Evolutionary conservation across 2,113 vertebrate genomes (phyloP), one percentile per base, ranked within the genome.

Genomic region (Turnix velox): DNA sequence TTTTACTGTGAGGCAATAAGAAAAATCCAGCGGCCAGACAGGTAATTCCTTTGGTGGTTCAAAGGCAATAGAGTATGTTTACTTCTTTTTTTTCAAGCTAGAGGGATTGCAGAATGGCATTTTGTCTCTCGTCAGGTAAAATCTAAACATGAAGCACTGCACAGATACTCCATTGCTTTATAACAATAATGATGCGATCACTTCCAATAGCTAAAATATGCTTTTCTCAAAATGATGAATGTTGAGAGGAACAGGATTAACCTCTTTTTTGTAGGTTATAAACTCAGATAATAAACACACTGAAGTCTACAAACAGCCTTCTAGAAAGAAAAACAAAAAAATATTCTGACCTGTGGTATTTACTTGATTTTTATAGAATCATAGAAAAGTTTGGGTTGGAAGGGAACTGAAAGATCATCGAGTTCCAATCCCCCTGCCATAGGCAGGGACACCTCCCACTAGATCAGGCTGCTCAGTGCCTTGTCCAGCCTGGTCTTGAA

Each of bases 1-100:
- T 57, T 55, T 30, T 31, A 55, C 33, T 74, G 14, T 45, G 58
- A 90, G 87, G 16, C 59, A 92, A 33, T 43, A 86, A 25, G 42
- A 62, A 91, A 69, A 97, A 91, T 73, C 39, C 91, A 95, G 84
- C 33, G 52, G 37, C 18, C 35, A 71, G 55, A 58, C 39, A 87
- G 72, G 42, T 76, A 85, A 85, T 69, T 79, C 45, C 28, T 89
- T 67, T 9, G 20, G 31, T 54, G 57, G 7, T 35, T 79, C 45
- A 68, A 58, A 14, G 42, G 8, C 25, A 72, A 92, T 57, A 76
- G 8, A 55, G 16, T 37, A 62, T 39, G 49, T 69, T 69, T 71
- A 49, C 48, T 80, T 35, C 7, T 48, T 76, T 78, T 65, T 23
- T 85, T 76, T 93, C 63, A 51, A 67, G 63, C 28, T 58, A 17